Evolutionary conservation across 2,888 invertebrate species (phyloP), one percentile per base, ranked within the genome.

Genomic region (Antheraea assamensis): DNA sequence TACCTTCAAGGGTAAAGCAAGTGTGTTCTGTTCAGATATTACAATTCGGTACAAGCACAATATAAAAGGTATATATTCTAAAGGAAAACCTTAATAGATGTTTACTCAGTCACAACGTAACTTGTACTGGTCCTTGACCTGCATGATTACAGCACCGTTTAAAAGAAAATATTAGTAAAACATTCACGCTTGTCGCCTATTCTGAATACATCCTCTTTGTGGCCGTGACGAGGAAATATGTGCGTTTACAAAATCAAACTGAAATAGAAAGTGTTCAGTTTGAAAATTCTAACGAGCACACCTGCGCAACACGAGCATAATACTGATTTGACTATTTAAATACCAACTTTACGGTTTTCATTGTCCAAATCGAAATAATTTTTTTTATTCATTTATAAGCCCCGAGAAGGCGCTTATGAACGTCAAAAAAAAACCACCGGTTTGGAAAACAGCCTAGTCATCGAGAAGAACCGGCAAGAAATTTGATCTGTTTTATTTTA

Each of bases 101-200:
- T 71, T 55, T 71, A 71, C 42, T 31, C 42, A 71, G 49, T 71
- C 55, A 24, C 27, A 71, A 42, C 49, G n/a, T 30, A 71, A 71
- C 55, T 71, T 21, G 21, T 49, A 49, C 19, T 71, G 49, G 49
- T 49, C 71, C 49, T 52, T 71, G 71, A 68, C 68, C 35, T n/a
- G 68, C n/a, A 68, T 35, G 68, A 68, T 66, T 68, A 68, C 68
- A 27, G 35, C 68, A 68, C 35, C 17, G 68, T 71, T 55, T 49
- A 47, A 71, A 52, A 71, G 71, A 71, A 71, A 71, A 71, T 49
- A 49, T 71, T 71, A 68, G 68, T 68, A 68, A 68, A 68, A 68
- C 68, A 35, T 68, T 35, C 68, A 68, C 68, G 68, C 21, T 35
- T 35, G 24, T 68, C n/a, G 21, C 68, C 68, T 68, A 68, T 68